phyloP scores from a whole-genome alignment of 1,140 invertebrate genomes.

The Notospermus geniculatus region DNA sequence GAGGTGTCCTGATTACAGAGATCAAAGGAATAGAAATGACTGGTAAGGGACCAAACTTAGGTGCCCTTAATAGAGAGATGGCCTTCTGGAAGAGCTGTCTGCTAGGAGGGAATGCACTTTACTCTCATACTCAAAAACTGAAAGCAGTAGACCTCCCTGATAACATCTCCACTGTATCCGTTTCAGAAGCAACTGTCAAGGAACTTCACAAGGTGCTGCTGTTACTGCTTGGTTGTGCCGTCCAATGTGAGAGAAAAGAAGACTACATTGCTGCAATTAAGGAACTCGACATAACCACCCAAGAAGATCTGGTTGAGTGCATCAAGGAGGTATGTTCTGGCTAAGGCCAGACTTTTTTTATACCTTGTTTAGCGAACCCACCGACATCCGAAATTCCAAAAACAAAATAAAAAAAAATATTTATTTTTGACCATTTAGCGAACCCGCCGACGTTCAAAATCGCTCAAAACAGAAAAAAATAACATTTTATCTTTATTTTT shows the following conservation, averaged over 20 bases:
- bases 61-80: too few species aligned
- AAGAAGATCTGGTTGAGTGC: conserved; percentile 87
- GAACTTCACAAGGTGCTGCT: conserved; percentile 82
- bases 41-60: too few species aligned
- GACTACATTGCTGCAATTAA: conserved; percentile 84
- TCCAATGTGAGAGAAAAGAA: conserved; percentile 92
- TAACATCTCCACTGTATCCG: background rate
- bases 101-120: background rate
- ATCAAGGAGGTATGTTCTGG: conserved; percentile 75
- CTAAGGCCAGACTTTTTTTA: too few species aligned
- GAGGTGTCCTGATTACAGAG: too few species aligned
- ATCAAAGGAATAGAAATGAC: too few species aligned
- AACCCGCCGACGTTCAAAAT: too few species aligned
- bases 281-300: conserved; percentile 75
- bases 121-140: background rate
- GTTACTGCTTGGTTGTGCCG: conserved; percentile 89
- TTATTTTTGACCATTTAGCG: too few species aligned
- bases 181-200: conserved; percentile 65
- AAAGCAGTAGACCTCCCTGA: background rate
- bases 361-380: too few species aligned
- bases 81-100: background rate
- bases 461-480: too few species aligned
- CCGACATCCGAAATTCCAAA: too few species aligned
- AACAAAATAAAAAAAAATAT: too few species aligned
- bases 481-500: too few species aligned